A percentile compares a stretch with the other conserved stretches of the same genome.
phyloP scores from a whole-genome alignment of 2,797 vertebrate species.

The Hyperoplus immaculatus region DNA sequence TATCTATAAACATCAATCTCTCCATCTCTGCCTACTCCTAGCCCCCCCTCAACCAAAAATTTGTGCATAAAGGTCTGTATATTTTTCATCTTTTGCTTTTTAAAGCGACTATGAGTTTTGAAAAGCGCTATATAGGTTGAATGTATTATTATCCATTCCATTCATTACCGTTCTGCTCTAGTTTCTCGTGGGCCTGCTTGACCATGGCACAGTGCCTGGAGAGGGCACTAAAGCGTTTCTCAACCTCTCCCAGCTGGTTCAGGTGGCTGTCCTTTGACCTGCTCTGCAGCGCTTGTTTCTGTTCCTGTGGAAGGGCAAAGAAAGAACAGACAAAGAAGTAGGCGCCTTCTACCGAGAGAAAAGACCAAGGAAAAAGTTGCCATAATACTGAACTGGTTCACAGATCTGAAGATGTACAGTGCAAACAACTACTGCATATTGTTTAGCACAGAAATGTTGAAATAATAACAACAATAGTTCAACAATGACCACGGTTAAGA shows the following conservation, averaged over 20 bases:
- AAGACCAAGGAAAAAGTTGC: background rate
- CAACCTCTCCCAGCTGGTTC: conserved; percentile 91
- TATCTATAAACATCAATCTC: background rate
- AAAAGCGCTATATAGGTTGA: too few species aligned
- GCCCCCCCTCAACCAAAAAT: background rate
- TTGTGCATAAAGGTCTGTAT: too few species aligned
- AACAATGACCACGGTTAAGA: too few species aligned
- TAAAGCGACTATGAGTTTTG: background rate
- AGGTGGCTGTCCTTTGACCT: conserved; percentile 90
- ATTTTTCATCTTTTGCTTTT: background rate
- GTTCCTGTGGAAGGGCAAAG: conserved; percentile 83
- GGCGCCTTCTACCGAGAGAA: background rate
- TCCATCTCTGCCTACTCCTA: too few species aligned
- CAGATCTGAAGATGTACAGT: background rate
- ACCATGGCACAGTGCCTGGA: conserved; percentile 86
- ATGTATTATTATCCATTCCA: background rate
- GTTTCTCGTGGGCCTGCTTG: conserved; percentile 87
- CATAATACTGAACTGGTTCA: background rate
- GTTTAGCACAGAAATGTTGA: too few species aligned
- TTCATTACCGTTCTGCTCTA: conserved; percentile 91
- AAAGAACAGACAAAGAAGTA: background rate
- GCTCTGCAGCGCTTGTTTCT: conserved; percentile 89
- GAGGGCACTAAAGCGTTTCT: conserved; percentile 83
- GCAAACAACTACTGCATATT: background rate
- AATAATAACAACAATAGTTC: too few species aligned